A percentile compares a stretch with the other conserved stretches of the same genome.
Evolutionary conservation across 2,797 vertebrate genomes (phyloP).

Genomic region (Danio kyathit): DNA sequence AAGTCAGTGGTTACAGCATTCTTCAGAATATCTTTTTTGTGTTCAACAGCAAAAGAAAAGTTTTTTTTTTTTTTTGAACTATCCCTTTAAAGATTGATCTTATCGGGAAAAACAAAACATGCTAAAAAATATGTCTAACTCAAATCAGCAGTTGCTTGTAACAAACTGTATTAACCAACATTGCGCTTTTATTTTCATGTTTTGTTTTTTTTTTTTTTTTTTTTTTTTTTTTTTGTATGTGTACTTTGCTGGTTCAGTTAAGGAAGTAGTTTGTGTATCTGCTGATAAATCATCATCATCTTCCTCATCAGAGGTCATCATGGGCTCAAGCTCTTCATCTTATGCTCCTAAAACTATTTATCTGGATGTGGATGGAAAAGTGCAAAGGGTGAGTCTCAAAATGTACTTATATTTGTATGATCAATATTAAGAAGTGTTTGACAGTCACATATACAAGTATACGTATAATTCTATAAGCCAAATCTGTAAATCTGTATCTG

Average conservation of each 20-base stretch:
- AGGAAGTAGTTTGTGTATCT: slow-evolving; percentile 3
- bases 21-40: no score
- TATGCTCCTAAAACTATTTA: slow-evolving; percentile 84
- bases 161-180: not conserved
- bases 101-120: no score
- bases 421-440: no score
- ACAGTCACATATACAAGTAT: no score
- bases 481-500: no score
- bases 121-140: no score
- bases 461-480: no score
- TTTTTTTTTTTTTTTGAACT: no score
- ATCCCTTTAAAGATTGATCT: no score
- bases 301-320: slow-evolving; percentile 59
- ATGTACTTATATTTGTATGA: not conserved
- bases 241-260: not conserved
- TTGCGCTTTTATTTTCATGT: not conserved
- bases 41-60: no score
- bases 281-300: not conserved
- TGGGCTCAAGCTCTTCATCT: slow-evolving; percentile 86
- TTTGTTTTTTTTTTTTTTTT: not conserved
- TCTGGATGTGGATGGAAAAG: slow-evolving; percentile 85
- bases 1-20: no score
- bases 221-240: not conserved
- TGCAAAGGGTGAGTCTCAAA: slow-evolving; percentile 83
- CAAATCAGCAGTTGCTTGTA: not conserved